Percentiles rank a stretch among this genome's conserved stretches.
phyloP scores from a whole-genome alignment of 2,797 vertebrate species.

The Ctenochaetus hawaiiensis region DNA sequence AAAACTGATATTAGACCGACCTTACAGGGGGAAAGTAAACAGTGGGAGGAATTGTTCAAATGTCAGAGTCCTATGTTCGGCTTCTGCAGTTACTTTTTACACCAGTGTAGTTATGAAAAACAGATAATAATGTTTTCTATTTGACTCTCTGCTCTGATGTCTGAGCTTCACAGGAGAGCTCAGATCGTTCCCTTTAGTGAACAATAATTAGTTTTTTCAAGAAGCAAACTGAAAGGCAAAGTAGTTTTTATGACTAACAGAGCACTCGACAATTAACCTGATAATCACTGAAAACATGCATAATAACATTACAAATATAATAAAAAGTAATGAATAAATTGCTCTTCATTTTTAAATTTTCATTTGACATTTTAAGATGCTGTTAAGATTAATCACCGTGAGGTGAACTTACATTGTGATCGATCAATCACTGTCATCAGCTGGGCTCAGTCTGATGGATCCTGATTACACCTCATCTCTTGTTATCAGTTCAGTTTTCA shows the following conservation, averaged over 20 bases:
- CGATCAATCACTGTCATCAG: constrained; percentile 56
- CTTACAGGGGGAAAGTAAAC: not conserved
- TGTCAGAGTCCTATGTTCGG: constrained; percentile 1
- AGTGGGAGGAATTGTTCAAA: constrained; percentile 13
- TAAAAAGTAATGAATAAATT: not conserved
- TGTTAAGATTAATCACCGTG: constrained; percentile 25
- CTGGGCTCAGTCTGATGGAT: constrained; percentile 32
- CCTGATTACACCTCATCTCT: constrained; percentile 52
- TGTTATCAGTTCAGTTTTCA: constrained; percentile 27
- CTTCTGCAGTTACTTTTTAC: not conserved
- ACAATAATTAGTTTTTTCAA: not conserved
- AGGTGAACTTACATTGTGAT: constrained; percentile 23
- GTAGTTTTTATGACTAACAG: not conserved
- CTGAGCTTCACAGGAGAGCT: no score
- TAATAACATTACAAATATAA: not conserved
- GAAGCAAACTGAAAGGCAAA: not conserved
- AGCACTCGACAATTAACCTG: not conserved
- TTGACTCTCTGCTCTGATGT: not conserved
- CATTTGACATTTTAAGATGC: not conserved
- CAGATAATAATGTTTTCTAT: not conserved
- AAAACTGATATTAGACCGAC: constrained; percentile 13
- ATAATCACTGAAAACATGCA: not conserved
- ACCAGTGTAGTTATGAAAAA: not conserved
- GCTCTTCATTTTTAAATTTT: not conserved
- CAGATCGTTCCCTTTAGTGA: not conserved